Base-by-base conservation (phyloP, 2,888 invertebrate species). In the Polyommatus iphigenia region DNA sequence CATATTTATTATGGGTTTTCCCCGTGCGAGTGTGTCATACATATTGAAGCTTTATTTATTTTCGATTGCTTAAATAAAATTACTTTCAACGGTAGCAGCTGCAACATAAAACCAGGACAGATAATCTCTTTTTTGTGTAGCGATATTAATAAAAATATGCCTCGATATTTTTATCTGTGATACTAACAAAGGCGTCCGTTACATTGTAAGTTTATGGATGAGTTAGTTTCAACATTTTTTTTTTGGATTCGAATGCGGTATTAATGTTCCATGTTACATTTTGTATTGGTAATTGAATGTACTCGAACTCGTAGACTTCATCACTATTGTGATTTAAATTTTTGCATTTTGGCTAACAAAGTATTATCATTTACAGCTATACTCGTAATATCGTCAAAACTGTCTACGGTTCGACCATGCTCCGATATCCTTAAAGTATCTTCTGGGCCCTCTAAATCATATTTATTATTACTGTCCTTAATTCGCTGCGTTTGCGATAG, bases 101-200 rank as follows among this genome's bases (percentile, higher is more conserved):
- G 93, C 90, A 83, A 84, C 84, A 85, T 87, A 83, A 89, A 89
- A 90, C 89, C 87, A 89, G 84, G 87, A 86, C 87, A 90, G 91
- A 90, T 94, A 93, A 94, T 93, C 93, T 92, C 87, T 87, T 91
- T 85, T 88, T 94, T 94, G 93, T 93, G 88, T 82, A 82, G 84
- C 84, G 86, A 88, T 93, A 94, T 94, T 94, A 93, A 93, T 93
- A 94, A 94, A 93, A 93, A 94, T 93, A 93, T 93, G 90, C 86
- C 84, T 89, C 87, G 85, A 91, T 91, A 90, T 89, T 89, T 85
- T 85, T 89, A 90, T 90, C 90, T 91, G 85, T 87, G 88, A 85
- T 89, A 88, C 87, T 86, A 87, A 92, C 94, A 93, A 94, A 89
- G 87, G 89, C 84, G 82, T 82, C 83, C 85, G 80, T 85, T 85